phyloP scores from a whole-genome alignment of 2,888 invertebrate genomes.

The Mechanitis messenoides region DNA sequence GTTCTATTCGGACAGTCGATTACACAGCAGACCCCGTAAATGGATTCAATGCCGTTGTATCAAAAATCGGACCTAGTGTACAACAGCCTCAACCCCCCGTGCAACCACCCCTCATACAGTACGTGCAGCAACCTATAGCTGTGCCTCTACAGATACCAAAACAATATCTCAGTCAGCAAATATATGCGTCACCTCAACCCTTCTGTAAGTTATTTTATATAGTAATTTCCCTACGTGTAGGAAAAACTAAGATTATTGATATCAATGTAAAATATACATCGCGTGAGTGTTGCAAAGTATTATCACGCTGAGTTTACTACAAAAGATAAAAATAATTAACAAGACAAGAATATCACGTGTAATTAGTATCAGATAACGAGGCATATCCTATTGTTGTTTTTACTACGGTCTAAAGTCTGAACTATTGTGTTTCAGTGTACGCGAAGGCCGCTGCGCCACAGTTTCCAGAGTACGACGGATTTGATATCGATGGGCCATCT shows the following conservation, averaged over 20 bases:
- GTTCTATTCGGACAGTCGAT: slow-evolving; percentile 72
- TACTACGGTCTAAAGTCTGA: slow-evolving; percentile 28
- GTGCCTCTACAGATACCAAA: slow-evolving; percentile 59
- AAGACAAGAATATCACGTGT: slow-evolving; percentile 23
- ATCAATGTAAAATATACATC: not conserved
- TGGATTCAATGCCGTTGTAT: slow-evolving; percentile 77
- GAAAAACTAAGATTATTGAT: no score
- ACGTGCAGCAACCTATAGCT: slow-evolving; percentile 48
- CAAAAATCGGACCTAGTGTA: slow-evolving; percentile 69
- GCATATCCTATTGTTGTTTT: slow-evolving; percentile 30
- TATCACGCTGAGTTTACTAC: not conserved
- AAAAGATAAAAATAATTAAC: slow-evolving; percentile 14
- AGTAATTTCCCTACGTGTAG: not conserved
- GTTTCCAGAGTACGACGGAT: slow-evolving; percentile 57
- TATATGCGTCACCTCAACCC: slow-evolving; percentile 42
- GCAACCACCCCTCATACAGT: slow-evolving; percentile 42
- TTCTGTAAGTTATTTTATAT: slow-evolving; percentile 41
- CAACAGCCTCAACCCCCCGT: slow-evolving; percentile 41
- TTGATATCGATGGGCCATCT: slow-evolving; percentile 47
- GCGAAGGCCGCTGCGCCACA: slow-evolving; percentile 46
- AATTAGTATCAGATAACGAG: slow-evolving; percentile 44
- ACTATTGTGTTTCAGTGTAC: slow-evolving; percentile 51
- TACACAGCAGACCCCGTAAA: slow-evolving; percentile 77
- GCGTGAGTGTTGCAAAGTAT: not conserved
- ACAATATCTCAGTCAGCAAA: slow-evolving; percentile 37